phyloP scores from a whole-genome alignment of 2,113 vertebrate species.

The Melospiza georgiana region DNA sequence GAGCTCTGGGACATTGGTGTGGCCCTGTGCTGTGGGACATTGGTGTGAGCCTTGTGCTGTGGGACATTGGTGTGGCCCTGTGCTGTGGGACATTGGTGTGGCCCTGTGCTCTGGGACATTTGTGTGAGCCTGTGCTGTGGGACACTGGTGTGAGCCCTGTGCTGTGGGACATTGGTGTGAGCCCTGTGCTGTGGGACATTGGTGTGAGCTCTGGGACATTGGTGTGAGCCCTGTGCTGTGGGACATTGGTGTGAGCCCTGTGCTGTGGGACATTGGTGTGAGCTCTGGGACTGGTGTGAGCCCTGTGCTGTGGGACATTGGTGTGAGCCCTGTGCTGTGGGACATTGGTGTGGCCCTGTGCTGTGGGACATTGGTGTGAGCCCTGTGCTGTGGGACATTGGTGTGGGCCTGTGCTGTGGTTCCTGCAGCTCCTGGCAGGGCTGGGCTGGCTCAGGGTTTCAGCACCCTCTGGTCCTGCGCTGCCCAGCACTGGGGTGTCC shows the following conservation, averaged over 20 bases:
- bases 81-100: accelerated
- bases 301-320: too few relatives aligned
- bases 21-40: too few relatives aligned
- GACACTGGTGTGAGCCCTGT: accelerated
- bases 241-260: too few relatives aligned
- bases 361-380: too few relatives aligned
- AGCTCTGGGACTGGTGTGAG: too few relatives aligned
- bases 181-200: neutral
- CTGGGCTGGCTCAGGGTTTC: neutral
- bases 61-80: accelerated
- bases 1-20: too few relatives aligned
- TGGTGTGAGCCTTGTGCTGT: neutral
- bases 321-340: neutral
- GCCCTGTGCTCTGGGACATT: neutral
- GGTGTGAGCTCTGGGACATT: accelerated
- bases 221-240: neutral
- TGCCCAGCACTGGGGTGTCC: neutral
- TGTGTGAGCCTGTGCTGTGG: neutral
- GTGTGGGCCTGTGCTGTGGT: neutral
- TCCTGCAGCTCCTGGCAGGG: accelerated
- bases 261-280: accelerated
- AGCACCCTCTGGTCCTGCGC: accelerated
- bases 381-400: too few relatives aligned
- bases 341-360: accelerated
- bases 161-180: accelerated